Conservation (phyloP, 2,797 vertebrate species). For the Coilia nasus region DNA sequence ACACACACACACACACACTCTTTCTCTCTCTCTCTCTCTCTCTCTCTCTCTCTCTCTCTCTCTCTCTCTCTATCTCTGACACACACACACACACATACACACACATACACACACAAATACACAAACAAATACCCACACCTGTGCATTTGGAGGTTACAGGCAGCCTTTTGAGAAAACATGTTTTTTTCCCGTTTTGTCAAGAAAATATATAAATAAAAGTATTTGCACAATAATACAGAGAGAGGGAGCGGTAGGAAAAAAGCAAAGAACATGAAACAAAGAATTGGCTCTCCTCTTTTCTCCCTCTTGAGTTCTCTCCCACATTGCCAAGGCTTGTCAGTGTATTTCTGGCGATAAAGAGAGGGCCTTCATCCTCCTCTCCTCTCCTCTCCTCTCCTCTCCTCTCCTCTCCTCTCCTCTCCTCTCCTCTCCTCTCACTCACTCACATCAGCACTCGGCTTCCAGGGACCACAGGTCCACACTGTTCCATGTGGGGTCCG, state of each 20-base stretch:
- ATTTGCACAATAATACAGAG: background rate
- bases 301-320: background rate
- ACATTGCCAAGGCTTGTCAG: constrained; percentile 3
- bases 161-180: background rate
- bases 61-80: background rate
- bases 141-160: constrained; percentile 11
- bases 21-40: no score
- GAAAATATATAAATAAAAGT: background rate
- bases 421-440: background rate
- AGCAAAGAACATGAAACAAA: constrained; percentile 17
- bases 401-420: no score
- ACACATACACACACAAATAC: background rate
- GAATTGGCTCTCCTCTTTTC: background rate
- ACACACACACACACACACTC: no score
- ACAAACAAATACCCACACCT: background rate
- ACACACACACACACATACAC: background rate
- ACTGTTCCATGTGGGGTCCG: background rate
- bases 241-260: background rate
- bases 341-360: background rate
- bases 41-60: no score
- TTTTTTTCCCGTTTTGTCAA: constrained; percentile 15
- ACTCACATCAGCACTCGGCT: background rate
- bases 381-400: no score
- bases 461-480: background rate
- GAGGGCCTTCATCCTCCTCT: background rate